Conservation (phyloP, 1,140 invertebrate species). For the Ladona fulva region DNA sequence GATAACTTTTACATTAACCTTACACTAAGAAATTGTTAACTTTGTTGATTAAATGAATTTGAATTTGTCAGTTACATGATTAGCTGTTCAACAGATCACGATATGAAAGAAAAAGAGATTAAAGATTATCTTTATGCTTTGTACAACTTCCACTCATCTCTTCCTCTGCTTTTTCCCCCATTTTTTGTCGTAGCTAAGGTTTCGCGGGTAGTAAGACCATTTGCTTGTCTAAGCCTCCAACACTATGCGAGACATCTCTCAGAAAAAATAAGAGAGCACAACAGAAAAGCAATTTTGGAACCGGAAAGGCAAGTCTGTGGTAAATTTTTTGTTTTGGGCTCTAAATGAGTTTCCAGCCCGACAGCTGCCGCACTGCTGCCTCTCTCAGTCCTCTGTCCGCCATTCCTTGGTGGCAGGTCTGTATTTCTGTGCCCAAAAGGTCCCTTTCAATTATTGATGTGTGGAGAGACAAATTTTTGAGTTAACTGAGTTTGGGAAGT, state of each 20-base stretch:
- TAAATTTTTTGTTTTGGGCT: conserved; percentile 19
- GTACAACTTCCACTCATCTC: conserved; percentile 25
- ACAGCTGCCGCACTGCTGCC: conserved; percentile 41
- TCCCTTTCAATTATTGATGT: not conserved
- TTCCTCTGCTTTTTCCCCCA: conserved; percentile 38
- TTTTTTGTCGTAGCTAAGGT: conserved; percentile 41
- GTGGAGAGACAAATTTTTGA: not conserved
- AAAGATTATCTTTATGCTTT: conserved; percentile 10
- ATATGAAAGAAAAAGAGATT: conserved; percentile 1
- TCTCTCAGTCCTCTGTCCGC: conserved; percentile 44
- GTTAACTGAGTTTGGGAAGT: not conserved
- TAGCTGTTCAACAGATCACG: conserved; percentile 4
- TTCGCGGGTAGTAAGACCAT: conserved; percentile 30
- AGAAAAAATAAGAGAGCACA: conserved; percentile 17
- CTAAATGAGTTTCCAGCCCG: conserved; percentile 21
- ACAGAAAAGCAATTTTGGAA: conserved; percentile 15
- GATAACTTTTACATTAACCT: not conserved
- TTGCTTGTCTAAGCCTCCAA: conserved; percentile 12
- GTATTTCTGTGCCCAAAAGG: not conserved
- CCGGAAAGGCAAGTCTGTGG: conserved; percentile 12
- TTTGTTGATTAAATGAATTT: not conserved
- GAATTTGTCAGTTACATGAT: conserved; percentile 2
- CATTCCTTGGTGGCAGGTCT: conserved; percentile 2
- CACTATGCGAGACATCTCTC: conserved; percentile 16
- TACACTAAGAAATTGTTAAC: not conserved